Evolutionary conservation across 2,797 vertebrate species (phyloP), one percentile per base, ranked within the genome.

Genomic region (Benthosema pterotum): DNA sequence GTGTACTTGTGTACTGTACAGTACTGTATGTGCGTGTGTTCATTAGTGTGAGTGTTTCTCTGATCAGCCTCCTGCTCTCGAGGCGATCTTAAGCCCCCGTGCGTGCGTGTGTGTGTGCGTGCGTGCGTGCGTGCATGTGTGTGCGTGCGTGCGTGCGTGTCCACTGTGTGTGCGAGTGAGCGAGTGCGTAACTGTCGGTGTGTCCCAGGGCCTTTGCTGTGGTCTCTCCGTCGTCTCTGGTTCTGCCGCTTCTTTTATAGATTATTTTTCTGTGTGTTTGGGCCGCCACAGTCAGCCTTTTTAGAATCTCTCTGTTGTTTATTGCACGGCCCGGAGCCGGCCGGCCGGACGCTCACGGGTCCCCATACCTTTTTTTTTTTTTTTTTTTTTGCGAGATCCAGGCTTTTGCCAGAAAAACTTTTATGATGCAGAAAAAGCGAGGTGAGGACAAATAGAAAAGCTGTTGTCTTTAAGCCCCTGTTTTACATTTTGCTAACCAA

Each of bases 381-480:
- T 82, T 85, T 80, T 38, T 32, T 32, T 67, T 71, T 71, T 75
- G 22, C 22, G 22, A 5, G 61, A 82, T 75, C 52, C 5, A 47
- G 57, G 57, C 61, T n/a, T n/a, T n/a, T 86, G 89, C 88, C 90
- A 91, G 83, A 89, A 89, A 86, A 88, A 83, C 82, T 79, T 87
- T 89, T 87, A 87, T 88, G 85, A 88, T 77, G 68, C 75, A 84
- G 83, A 73, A 75, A 86, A 87, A 84, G 82, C 80, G 79, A 86
- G 82, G 79, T 72, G 86, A 84, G 83, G 82, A 88, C 84, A 89
- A 87, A 88, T 84, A 87, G 73, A 83, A 74, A 63, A 67, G 64
- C 75, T 89, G 79, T 84, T 89, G 87, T 88, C 78, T 82, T 83
- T 84, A 74, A 85, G 81, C 80, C 83, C 78, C 75, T 79, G 82